phyloP scores from a whole-genome alignment of 2,113 vertebrate species.

The Prietella phreatophila region DNA sequence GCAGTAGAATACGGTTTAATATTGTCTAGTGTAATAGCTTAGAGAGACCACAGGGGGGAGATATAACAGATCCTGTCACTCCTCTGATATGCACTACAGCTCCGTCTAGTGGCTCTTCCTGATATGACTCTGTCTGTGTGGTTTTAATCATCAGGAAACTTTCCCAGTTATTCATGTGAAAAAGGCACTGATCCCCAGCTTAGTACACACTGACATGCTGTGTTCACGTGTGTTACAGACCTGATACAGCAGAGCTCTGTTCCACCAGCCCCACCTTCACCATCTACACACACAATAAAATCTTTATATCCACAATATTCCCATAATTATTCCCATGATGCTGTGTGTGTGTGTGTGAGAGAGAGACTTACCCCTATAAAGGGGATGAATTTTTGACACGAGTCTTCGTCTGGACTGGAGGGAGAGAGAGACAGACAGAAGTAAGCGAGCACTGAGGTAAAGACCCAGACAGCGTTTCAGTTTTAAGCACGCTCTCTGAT shows the following conservation, averaged over 20 bases:
- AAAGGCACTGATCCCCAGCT: background rate
- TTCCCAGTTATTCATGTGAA: background rate
- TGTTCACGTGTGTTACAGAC: slow-evolving; percentile 64
- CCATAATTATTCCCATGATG: background rate
- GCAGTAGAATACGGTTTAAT: background rate
- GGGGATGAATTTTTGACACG: slow-evolving; percentile 97
- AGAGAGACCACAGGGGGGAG: background rate
- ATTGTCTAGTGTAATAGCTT: background rate
- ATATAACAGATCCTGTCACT: background rate
- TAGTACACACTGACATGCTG: background rate
- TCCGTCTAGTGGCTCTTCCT: background rate
- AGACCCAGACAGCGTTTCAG: background rate
- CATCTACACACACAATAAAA: slow-evolving; percentile 72
- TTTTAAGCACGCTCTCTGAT: background rate
- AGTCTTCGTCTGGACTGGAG: slow-evolving; percentile 90
- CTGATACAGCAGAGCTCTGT: slow-evolving; percentile 88
- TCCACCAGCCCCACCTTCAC: slow-evolving; percentile 97
- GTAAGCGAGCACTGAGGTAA: background rate
- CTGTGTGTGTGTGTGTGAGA: background rate
- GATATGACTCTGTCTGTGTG: background rate
- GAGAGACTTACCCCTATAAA: slow-evolving; percentile 87
- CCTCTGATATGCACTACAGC: background rate
- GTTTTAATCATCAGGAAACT: background rate
- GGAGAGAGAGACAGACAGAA: slow-evolving; percentile 34
- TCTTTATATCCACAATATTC: background rate